A percentile compares a stretch with the other conserved stretches of the same genome.
phyloP scores from a whole-genome alignment of 2,888 invertebrate genomes.

The Heliconius hortense region DNA sequence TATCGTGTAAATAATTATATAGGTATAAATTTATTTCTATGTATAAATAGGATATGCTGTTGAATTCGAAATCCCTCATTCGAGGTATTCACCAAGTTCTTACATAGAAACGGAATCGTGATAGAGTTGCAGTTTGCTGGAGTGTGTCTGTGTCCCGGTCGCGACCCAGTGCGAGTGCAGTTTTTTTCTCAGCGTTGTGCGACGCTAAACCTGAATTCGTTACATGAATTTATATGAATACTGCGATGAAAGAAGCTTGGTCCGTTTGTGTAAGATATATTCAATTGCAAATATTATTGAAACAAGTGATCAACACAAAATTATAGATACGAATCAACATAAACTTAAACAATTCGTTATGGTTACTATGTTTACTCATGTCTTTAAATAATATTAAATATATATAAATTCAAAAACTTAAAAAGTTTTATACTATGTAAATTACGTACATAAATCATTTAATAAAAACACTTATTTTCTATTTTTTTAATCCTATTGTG shows the following conservation, averaged over 20 bases:
- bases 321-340: neutral
- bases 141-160: constrained; percentile 32
- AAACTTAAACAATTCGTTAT: neutral
- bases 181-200: constrained; percentile 57
- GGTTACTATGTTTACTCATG: neutral
- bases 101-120: neutral
- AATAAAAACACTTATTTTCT: neutral
- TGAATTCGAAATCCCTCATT: neutral
- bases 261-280: constrained; percentile 24
- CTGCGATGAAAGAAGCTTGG: constrained; percentile 40
- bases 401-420: no score
- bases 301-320: neutral
- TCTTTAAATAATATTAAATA: neutral
- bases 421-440: no score
- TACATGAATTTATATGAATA: constrained; percentile 60
- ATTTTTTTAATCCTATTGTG: neutral
- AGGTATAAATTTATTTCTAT: no score
- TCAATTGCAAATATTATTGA: neutral
- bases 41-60: neutral
- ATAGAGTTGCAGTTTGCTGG: constrained; percentile 9
- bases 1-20: no score
- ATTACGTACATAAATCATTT: neutral
- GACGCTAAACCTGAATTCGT: constrained; percentile 77
- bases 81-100: neutral
- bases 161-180: constrained; percentile 43